Base-by-base conservation (phyloP, 1,140 invertebrate species). In the Papilio polyxenes region DNA sequence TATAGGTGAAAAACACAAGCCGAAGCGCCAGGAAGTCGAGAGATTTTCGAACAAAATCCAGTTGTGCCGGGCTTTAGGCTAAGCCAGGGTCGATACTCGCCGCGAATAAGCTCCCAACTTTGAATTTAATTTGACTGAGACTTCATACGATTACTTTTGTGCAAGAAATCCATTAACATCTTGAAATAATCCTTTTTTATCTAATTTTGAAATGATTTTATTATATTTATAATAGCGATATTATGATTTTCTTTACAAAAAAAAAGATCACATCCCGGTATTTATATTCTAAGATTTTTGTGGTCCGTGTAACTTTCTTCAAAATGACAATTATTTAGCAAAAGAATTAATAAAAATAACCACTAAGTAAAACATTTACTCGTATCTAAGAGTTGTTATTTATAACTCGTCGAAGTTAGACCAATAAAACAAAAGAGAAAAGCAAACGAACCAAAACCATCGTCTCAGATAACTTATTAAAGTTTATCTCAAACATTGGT, bases 371-470 rank as follows among this genome's bases (percentile, higher is more conserved):
- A 23, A 65, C 11, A 23, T 65, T 31, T 65, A 23, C 59, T 10
- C 59, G 20, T 69, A 69, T 69, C 11, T 23, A 37, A 5, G 0
- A 31, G 11, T 72, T 72, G 23, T 40, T 72, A 72, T 72, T 72
- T 72, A 72, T 40, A 72, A 37, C 65, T 15, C 23, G 11, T 31
- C 65, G 13, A 72, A 72, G 65, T 72, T 72, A 17, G 11, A 72
- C 37, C 65, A 72, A 72, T 72, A 72, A 72, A 72, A 37, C 31
- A 37, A 72, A 37, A 37, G 65, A 65, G 62, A 72, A 37, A 72
- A 72, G 65, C 65, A 72, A 72, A 72, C 65, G 65, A 72, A 37
- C 65, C 65, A 37, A 72, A 72, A 72, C 59, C 59, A 62, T 59
- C 62, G 62, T 40, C 37, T 72, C 23, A 37, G 4, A 72, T 72